phyloP scores from a whole-genome alignment of 1,140 invertebrate species.

The Archegozetes longisetosus region DNA sequence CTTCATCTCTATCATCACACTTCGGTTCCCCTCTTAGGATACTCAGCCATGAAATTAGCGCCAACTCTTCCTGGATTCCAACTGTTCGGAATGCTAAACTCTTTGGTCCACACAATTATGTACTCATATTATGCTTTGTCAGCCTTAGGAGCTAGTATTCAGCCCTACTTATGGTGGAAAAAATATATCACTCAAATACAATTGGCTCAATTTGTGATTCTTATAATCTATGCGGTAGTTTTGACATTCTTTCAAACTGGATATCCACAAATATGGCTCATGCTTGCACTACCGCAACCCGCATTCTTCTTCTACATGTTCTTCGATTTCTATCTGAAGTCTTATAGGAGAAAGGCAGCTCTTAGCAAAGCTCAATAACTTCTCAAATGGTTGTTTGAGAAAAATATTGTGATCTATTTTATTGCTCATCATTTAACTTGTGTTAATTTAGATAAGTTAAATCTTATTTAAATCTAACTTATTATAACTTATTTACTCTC shows the following conservation, averaged over 20 bases:
- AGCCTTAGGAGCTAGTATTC: conserved; percentile 35
- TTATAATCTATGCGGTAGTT: not conserved
- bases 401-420: not conserved
- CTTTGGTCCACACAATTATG: conserved; percentile 42
- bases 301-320: not conserved
- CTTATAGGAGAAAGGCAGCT: conserved; percentile 22
- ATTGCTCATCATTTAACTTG: not conserved
- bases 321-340: not conserved
- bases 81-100: conserved; percentile 36
- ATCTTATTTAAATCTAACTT: too few species aligned
- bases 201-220: conserved; percentile 27
- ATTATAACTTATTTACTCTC: too few species aligned
- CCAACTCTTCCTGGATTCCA: not conserved
- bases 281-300: not conserved
- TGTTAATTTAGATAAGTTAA: too few species aligned
- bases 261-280: not conserved
- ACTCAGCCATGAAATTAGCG: not conserved
- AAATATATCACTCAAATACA: conserved; percentile 39
- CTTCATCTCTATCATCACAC: conserved; percentile 88
- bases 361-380: not conserved
- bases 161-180: conserved; percentile 42
- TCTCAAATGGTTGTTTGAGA: conserved; percentile 24
- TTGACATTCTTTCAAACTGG: not conserved
- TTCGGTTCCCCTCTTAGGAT: conserved; percentile 1
- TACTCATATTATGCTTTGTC: conserved; percentile 40